Percentiles rank a stretch among this genome's conserved stretches.
phyloP scores from a whole-genome alignment of 2,888 invertebrate genomes.

The Drosophila melanocephala region DNA sequence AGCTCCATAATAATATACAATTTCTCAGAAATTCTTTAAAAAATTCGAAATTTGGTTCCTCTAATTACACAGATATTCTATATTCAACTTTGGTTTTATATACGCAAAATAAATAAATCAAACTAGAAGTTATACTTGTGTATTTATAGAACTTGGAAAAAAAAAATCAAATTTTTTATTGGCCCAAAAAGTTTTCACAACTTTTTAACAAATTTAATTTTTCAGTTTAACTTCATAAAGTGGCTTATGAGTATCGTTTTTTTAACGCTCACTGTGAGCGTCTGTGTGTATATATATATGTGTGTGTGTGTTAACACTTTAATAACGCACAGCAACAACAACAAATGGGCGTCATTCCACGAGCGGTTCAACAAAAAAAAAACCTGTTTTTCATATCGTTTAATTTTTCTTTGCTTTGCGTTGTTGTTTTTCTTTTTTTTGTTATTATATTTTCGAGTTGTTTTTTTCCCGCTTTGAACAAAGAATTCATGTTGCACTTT shows the following conservation, averaged over 20 bases:
- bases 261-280: constrained; percentile 35
- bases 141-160: not conserved
- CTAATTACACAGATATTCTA: not conserved
- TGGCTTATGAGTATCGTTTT: constrained; percentile 24
- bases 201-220: not conserved
- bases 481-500: constrained; percentile 19
- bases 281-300: not conserved
- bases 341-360: constrained; percentile 42
- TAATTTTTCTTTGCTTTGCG: constrained; percentile 27
- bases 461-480: not conserved
- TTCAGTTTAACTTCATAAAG: constrained; percentile 4
- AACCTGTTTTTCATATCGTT: constrained; percentile 55
- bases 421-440: constrained; percentile 11
- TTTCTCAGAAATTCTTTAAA: not conserved
- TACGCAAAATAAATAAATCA: not conserved
- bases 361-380: constrained; percentile 25
- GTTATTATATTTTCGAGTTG: constrained; percentile 4
- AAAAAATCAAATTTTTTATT: not conserved
- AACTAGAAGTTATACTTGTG: not conserved
- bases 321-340: constrained; percentile 43
- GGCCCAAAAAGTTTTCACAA: not conserved
- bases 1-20: not conserved
- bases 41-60: not conserved
- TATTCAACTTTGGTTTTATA: not conserved
- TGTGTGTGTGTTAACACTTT: constrained; percentile 38